phyloP scores from a whole-genome alignment of 2,797 vertebrate genomes.

The Catamblyrhynchus diadema region DNA sequence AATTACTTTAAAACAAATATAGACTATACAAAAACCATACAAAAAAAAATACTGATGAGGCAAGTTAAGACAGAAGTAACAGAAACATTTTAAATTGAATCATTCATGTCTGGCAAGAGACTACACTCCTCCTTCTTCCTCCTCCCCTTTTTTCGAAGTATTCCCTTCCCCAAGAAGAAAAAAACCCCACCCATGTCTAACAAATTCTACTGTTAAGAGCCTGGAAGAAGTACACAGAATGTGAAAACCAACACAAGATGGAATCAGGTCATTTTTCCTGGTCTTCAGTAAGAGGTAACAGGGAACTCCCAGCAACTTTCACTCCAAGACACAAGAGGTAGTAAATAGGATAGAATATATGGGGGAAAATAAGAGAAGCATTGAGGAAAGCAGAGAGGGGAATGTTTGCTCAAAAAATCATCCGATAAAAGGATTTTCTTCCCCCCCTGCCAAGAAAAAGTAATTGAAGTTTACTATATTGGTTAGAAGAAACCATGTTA shows the following conservation, averaged over 20 bases:
- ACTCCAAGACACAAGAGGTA: not conserved
- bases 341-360: not conserved
- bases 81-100: not conserved
- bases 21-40: not conserved
- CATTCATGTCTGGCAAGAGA: not conserved
- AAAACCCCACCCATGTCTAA: not conserved
- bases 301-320: not conserved
- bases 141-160: not conserved
- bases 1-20: not conserved
- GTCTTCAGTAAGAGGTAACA: not conserved
- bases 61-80: not conserved
- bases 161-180: not conserved
- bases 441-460: fast-evolving
- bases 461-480: not conserved
- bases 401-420: not conserved
- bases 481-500: not conserved
- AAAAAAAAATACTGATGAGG: not conserved
- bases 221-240: not conserved
- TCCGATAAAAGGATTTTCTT: not conserved
- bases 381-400: not conserved
- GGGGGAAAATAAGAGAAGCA: not conserved
- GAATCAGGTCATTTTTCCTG: not conserved
- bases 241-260: not conserved
- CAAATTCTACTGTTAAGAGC: not conserved
- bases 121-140: not conserved